A percentile compares a stretch with the other conserved stretches of the same genome.
Conservation (phyloP, 2,888 invertebrate species). For the Caenorhabditis sp. region DNA sequence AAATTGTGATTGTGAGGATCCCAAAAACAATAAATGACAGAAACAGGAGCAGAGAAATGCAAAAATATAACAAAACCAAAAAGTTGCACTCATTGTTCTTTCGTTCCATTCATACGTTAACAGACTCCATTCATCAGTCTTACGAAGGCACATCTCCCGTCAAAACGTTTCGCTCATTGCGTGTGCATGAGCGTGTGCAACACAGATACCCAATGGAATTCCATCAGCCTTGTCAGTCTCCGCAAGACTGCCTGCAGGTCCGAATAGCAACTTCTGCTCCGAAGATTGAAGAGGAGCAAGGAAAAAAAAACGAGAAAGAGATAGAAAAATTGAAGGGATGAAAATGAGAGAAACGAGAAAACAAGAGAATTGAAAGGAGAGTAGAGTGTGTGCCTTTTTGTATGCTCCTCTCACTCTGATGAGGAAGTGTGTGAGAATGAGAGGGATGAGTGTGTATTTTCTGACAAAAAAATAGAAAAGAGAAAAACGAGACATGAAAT, state of each 20-base stretch:
- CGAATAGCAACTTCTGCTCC: slow-evolving; percentile 36
- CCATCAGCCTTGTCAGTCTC: slow-evolving; percentile 22
- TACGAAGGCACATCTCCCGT: slow-evolving; percentile 23
- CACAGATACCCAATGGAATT: slow-evolving; percentile 37
- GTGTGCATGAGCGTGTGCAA: slow-evolving; percentile 27
- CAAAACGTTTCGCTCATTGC: slow-evolving; percentile 33
- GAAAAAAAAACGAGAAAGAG: neutral
- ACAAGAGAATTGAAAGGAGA: slow-evolving; percentile 10
- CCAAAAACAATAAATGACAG: neutral
- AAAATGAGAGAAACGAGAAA: slow-evolving; percentile 7
- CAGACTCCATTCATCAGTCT: slow-evolving; percentile 37
- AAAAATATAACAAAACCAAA: too few species aligned
- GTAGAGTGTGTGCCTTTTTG: slow-evolving; percentile 24
- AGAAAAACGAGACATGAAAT: slow-evolving; percentile 19
- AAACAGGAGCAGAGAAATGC: neutral
- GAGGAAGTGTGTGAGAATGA: slow-evolving; percentile 42
- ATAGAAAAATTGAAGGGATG: slow-evolving; percentile 20
- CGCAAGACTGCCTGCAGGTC: slow-evolving; percentile 47
- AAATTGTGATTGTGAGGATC: too few species aligned
- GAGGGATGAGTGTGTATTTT: slow-evolving; percentile 18
- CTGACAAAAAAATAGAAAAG: neutral
- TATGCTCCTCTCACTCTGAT: slow-evolving; percentile 27
- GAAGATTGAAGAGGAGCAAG: slow-evolving; percentile 29
- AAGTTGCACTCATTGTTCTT: slow-evolving; percentile 27
- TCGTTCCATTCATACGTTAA: slow-evolving; percentile 36